These are phyloP conservation scores for Dastarcus helophoroides DNA, from an alignment of 2,888 invertebrate genomes.

Conservation along the genomic window DNA sequence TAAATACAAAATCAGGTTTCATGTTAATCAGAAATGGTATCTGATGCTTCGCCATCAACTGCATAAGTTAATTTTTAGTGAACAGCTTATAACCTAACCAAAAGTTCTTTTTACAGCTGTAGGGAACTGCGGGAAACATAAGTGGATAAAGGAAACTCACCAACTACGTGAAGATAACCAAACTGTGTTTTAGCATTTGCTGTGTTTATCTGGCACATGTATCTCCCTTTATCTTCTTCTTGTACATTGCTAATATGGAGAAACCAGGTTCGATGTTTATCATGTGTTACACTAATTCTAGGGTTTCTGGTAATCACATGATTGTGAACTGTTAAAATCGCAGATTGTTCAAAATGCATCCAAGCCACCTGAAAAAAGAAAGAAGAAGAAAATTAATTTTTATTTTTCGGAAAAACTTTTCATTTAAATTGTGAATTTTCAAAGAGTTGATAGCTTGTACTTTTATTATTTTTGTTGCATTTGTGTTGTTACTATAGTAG, in stretches of 20 bases:
- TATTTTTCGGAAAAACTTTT: too few relatives aligned
- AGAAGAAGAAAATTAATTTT: too few relatives aligned
- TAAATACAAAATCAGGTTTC: too few relatives aligned
- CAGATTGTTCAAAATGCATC: slow-evolving; percentile 93
- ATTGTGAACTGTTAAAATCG: slow-evolving; percentile 85
- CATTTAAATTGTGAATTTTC: too few relatives aligned
- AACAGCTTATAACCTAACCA: too few relatives aligned
- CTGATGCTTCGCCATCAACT: too few relatives aligned
- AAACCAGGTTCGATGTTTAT: slow-evolving; percentile 87
- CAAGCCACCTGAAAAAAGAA: slow-evolving; percentile 76
- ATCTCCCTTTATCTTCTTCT: slow-evolving; percentile 82
- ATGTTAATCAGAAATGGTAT: too few relatives aligned
- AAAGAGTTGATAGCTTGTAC: too few relatives aligned
- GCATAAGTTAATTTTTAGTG: too few relatives aligned
- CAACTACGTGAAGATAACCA: slow-evolving; percentile 84
- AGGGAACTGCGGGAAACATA: slow-evolving; percentile 20
- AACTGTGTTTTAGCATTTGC: slow-evolving; percentile 87
- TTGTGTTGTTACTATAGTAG: too few relatives aligned
- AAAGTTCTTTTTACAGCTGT: too few relatives aligned
- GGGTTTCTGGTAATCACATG: slow-evolving; percentile 91
- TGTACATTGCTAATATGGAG: slow-evolving; percentile 86
- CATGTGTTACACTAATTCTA: slow-evolving; percentile 82
- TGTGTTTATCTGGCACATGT: slow-evolving; percentile 92
- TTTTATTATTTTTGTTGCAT: too few relatives aligned
- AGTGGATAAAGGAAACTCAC: slow-evolving; percentile 43